Evolutionary conservation across 2,113 vertebrate genomes (phyloP).

Genomic region (Atractosteus spatula): DNA sequence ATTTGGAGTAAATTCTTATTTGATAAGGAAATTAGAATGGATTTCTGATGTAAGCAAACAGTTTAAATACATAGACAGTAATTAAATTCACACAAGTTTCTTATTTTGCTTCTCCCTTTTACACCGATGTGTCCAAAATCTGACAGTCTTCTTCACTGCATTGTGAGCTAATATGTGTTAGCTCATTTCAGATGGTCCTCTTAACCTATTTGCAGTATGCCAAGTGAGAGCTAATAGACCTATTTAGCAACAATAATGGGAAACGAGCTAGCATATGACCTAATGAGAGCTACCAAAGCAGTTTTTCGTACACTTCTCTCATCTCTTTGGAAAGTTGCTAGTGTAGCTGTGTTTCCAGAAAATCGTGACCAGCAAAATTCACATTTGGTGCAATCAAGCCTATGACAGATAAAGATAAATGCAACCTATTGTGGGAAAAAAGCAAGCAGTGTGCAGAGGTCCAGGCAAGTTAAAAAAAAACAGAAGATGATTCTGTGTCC

Average conservation of each 20-base stretch:
- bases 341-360: conserved; percentile 23
- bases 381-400: no score
- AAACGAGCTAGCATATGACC: conserved; percentile 62
- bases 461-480: neutral
- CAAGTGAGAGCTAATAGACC: conserved; percentile 41
- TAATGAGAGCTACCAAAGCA: conserved; percentile 58
- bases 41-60: no score
- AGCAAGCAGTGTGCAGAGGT: neutral
- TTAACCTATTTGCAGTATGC: conserved; percentile 24
- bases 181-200: no score
- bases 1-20: no score
- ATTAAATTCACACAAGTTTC: no score
- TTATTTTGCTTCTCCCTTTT: no score
- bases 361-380: neutral
- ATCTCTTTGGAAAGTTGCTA: conserved; percentile 56
- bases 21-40: no score
- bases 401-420: neutral
- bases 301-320: conserved; percentile 59
- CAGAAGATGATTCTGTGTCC: no score
- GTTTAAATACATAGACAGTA: no score
- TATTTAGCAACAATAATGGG: conserved; percentile 49
- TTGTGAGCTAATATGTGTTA: no score
- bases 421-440: neutral
- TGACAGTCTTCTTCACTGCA: no score
- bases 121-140: no score